phyloP scores from a whole-genome alignment of 1,140 invertebrate species.

The Zaprionus inermis region DNA sequence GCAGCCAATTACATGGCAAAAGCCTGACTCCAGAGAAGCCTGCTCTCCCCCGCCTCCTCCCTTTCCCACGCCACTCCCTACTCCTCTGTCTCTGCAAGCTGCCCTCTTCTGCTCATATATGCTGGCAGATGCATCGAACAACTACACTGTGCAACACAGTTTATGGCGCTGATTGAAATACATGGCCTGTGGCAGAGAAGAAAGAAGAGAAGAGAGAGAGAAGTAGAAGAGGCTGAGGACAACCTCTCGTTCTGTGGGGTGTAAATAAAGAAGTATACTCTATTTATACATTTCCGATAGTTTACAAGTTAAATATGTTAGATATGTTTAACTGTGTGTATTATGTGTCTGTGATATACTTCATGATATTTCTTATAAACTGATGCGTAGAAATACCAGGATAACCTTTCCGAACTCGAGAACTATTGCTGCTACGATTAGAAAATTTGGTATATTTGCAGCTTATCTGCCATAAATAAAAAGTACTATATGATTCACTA shows the following conservation, averaged over 20 bases:
- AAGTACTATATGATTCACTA: no score
- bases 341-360: not conserved
- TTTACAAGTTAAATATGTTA: not conserved
- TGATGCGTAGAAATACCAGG: no score
- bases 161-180: conserved; percentile 20
- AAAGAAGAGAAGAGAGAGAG: not conserved
- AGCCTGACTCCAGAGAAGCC: conserved; percentile 47
- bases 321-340: not conserved
- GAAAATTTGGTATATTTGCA: no score
- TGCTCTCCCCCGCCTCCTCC: not conserved
- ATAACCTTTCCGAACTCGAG: no score
- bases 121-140: conserved; percentile 57
- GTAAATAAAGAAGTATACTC: not conserved
- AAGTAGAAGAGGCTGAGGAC: no score
- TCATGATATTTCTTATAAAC: not conserved
- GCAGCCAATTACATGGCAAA: conserved; percentile 79
- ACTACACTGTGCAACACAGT: conserved; percentile 61
- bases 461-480: no score
- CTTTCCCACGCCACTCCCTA: not conserved
- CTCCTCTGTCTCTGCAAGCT: not conserved
- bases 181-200: not conserved
- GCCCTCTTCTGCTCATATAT: not conserved
- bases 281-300: not conserved
- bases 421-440: no score
- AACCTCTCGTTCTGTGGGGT: no score